phyloP scores from a whole-genome alignment of 2,888 invertebrate genomes.

The Tetranychus piercei region DNA sequence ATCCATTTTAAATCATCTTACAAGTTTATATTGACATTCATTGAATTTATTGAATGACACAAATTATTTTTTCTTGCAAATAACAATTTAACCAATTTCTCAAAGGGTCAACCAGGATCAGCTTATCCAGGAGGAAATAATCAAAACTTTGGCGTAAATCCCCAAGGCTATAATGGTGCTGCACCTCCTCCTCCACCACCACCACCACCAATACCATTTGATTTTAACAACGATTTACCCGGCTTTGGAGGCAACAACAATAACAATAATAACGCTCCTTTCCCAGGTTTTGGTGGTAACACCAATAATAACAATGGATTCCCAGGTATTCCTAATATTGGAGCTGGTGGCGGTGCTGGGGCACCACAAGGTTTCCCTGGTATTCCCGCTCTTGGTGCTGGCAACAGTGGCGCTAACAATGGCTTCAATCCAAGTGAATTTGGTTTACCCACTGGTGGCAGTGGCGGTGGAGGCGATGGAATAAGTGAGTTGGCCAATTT shows the following conservation, averaged over 20 bases:
- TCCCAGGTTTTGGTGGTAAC: constrained; percentile 5
- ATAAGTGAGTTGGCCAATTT: neutral
- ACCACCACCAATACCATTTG: constrained; percentile 7
- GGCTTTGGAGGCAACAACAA: neutral
- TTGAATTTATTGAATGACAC: neutral
- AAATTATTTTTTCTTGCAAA: neutral
- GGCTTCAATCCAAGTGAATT: constrained; percentile 12
- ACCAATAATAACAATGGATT: neutral
- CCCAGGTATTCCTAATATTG: neutral
- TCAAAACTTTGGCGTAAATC: neutral
- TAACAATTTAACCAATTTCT: neutral
- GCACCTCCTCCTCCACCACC: constrained; percentile 6
- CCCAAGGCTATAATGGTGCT: neutral
- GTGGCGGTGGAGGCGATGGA: neutral
- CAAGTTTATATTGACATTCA: neutral
- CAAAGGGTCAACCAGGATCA: neutral
- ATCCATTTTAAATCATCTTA: neutral
- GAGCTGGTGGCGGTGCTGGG: neutral
- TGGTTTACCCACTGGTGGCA: constrained; percentile 4
- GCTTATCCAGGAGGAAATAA: neutral
- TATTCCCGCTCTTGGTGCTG: neutral
- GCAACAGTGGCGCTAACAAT: neutral
- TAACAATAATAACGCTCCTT: neutral
- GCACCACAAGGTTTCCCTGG: constrained; percentile 4
- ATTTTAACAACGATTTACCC: constrained; percentile 6